A percentile compares a stretch with the other conserved stretches of the same genome.
These are phyloP conservation scores for Eriocheir sinensis DNA, from an alignment of 1,140 invertebrate genomes.

Conservation along the genomic window DNA sequence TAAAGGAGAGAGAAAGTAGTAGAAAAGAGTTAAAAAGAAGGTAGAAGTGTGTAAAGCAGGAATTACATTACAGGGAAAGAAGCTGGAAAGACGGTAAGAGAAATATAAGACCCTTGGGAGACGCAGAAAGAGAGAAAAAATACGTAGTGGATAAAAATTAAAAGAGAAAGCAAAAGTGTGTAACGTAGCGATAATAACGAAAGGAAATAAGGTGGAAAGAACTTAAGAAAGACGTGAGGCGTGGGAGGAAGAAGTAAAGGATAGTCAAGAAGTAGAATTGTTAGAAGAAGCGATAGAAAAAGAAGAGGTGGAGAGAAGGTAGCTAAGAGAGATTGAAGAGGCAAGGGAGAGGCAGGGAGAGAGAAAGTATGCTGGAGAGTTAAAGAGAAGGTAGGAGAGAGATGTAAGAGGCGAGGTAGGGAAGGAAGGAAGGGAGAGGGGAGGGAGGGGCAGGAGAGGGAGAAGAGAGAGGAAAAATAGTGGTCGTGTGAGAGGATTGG, in stretches of 20 bases:
- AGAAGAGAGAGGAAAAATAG: constrained; percentile 34
- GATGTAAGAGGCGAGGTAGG: not conserved
- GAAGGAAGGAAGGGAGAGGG: no score
- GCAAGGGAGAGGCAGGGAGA: constrained; percentile 14
- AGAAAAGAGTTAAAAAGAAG: not conserved
- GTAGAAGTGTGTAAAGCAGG: not conserved
- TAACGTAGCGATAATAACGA: not conserved
- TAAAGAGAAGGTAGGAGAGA: not conserved
- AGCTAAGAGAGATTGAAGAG: constrained; percentile 42
- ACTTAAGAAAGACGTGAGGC: not conserved
- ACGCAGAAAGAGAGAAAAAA: not conserved
- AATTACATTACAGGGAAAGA: not conserved
- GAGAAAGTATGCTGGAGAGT: not conserved
- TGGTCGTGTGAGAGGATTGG: not conserved
- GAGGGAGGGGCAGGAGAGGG: constrained; percentile 12
- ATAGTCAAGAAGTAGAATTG: not conserved
- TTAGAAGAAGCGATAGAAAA: not conserved
- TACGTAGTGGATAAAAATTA: no score
- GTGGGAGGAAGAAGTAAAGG: not conserved
- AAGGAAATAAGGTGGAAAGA: not conserved
- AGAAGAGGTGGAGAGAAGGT: not conserved
- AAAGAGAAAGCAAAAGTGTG: not conserved
- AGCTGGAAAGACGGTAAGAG: not conserved
- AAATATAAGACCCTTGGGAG: not conserved
- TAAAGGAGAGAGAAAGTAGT: not conserved